A percentile compares a stretch with the other conserved stretches of the same genome.
Conservation (phyloP, 2,797 vertebrate genomes). For the Enteromius viviparus region DNA sequence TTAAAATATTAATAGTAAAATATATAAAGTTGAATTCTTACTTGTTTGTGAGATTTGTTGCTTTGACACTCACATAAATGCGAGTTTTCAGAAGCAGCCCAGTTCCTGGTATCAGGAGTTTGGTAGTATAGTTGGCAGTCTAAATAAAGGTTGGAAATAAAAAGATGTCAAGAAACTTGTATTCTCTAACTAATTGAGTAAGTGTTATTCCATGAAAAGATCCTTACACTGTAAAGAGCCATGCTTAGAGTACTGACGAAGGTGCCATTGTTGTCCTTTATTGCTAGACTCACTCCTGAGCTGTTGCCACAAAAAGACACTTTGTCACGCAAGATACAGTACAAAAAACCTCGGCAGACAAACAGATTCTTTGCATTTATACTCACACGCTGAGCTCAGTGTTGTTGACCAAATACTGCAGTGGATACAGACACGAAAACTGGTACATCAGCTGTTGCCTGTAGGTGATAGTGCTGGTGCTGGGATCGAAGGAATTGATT, state of each 20-base stretch:
- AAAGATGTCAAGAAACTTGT: not conserved
- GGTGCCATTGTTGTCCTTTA: conserved; percentile 75
- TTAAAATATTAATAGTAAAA: not conserved
- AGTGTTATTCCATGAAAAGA: not conserved
- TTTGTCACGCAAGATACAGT: not conserved
- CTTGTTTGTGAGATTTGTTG: conserved; percentile 75
- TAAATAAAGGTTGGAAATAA: conserved; percentile 45
- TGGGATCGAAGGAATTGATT: conserved; percentile 68
- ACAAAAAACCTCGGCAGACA: not conserved
- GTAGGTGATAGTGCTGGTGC: conserved; percentile 68
- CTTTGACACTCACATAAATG: conserved; percentile 76
- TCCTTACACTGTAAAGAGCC: conserved; percentile 71
- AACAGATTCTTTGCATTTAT: not conserved
- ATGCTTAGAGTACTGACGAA: conserved; percentile 78
- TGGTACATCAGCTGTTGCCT: conserved; percentile 70
- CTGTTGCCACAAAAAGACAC: conserved; percentile 60
- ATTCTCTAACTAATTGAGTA: not conserved
- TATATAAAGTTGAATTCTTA: conserved; percentile 52
- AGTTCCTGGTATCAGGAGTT: conserved; percentile 65
- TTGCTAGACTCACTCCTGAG: conserved; percentile 71
- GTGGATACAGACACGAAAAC: conserved; percentile 78
- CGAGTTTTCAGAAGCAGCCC: conserved; percentile 77
- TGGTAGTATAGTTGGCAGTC: conserved; percentile 43
- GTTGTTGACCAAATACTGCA: conserved; percentile 80
- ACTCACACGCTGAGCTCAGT: conserved; percentile 78